These are phyloP conservation scores for Eulemur coronatus DNA, from an alignment of 2,797 vertebrate species.

Conservation along the genomic window DNA sequence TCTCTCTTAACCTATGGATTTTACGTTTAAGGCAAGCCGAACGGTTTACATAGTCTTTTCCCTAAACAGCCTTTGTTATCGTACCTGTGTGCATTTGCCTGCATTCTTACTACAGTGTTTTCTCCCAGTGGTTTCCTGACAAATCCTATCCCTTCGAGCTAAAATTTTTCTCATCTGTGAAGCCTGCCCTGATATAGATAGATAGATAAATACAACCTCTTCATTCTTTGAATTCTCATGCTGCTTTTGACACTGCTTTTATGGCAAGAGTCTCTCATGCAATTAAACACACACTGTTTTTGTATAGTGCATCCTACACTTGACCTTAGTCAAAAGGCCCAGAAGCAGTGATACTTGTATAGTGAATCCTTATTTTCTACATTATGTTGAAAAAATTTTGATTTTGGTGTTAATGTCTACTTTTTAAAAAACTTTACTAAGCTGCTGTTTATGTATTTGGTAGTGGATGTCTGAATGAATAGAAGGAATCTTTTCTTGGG, in stretches of 20 bases:
- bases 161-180: background rate
- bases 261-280: background rate
- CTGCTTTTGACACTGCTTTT: background rate
- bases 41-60: background rate
- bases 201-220: background rate
- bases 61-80: background rate
- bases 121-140: background rate
- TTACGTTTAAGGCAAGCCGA: background rate
- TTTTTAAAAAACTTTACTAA: background rate
- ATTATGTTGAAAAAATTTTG: background rate
- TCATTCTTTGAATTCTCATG: background rate
- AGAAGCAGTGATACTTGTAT: background rate
- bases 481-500: background rate
- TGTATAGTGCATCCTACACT: background rate
- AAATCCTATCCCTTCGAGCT: background rate
- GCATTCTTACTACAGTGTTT: background rate
- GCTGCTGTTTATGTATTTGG: background rate
- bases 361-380: background rate
- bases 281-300: background rate
- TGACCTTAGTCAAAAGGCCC: background rate
- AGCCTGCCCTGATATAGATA: background rate
- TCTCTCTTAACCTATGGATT: background rate
- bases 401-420: background rate
- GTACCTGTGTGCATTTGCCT: background rate
- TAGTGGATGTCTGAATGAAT: background rate